A percentile compares a stretch with the other conserved stretches of the same genome.
phyloP scores from a whole-genome alignment of 1,140 invertebrate species.

The Diachasma alloeum region DNA sequence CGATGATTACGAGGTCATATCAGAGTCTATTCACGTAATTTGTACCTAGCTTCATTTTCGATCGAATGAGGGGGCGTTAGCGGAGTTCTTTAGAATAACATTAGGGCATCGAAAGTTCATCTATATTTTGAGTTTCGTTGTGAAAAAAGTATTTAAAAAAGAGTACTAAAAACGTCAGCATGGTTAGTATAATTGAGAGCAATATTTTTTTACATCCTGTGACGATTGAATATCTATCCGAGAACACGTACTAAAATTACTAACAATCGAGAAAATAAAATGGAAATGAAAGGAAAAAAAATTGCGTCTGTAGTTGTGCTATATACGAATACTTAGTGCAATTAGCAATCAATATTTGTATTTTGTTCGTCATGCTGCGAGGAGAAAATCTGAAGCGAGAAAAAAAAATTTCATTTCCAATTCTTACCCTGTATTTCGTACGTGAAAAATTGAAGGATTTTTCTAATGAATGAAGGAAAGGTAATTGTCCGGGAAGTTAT shows the following conservation, averaged over 20 bases:
- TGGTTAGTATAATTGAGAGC: constrained; percentile 29
- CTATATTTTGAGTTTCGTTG: too few relatives aligned
- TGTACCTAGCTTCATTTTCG: too few relatives aligned
- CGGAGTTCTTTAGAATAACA: too few relatives aligned
- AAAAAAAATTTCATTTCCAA: not conserved
- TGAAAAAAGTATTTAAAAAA: too few relatives aligned
- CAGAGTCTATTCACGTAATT: too few relatives aligned
- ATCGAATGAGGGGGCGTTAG: too few relatives aligned
- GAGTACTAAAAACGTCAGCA: not conserved
- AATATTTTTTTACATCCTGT: constrained; percentile 36
- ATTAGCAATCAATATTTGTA: constrained; percentile 24
- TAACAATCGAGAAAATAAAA: not conserved
- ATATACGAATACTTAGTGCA: constrained; percentile 33
- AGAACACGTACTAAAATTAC: not conserved
- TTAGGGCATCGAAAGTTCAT: too few relatives aligned
- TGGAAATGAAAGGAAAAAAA: not conserved
- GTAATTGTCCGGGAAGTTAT: too few relatives aligned
- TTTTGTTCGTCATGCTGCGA: constrained; percentile 12
- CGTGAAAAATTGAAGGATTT: too few relatives aligned
- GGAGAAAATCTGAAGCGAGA: constrained; percentile 14
- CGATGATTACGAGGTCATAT: too few relatives aligned
- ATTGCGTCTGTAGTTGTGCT: constrained; percentile 28
- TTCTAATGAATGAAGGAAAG: too few relatives aligned
- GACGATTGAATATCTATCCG: not conserved
- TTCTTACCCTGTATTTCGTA: constrained; percentile 10